These are phyloP conservation scores for Limnothrissa miodon DNA, from an alignment of 2,113 vertebrate species.

Conservation along the genomic window DNA sequence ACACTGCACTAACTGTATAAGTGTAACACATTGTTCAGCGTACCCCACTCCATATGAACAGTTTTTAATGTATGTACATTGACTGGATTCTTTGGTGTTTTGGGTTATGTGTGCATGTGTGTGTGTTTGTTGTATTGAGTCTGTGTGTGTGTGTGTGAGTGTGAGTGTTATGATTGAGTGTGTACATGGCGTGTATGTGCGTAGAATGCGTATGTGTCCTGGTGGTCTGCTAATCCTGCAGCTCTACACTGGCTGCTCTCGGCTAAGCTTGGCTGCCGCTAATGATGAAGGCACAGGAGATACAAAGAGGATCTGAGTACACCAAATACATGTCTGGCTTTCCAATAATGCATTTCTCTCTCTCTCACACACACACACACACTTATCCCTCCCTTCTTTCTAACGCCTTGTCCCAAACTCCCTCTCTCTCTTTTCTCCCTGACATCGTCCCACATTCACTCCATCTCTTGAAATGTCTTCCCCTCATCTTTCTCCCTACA, in stretches of 20 bases:
- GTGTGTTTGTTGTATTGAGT: slow-evolving; percentile 8
- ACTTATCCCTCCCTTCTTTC: background rate
- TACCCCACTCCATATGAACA: too few relatives aligned
- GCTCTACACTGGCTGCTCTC: background rate
- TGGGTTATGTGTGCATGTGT: background rate
- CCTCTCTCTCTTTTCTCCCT: background rate
- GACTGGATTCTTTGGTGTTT: background rate
- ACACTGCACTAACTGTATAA: too few relatives aligned
- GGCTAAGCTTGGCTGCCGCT: background rate
- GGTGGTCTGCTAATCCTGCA: background rate
- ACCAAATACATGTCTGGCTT: background rate
- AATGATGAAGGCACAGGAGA: slow-evolving; percentile 7
- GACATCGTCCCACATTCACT: background rate
- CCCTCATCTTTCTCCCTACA: background rate
- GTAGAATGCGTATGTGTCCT: background rate
- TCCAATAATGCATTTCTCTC: background rate
- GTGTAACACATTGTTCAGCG: too few relatives aligned
- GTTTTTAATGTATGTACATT: too few relatives aligned
- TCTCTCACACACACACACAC: background rate
- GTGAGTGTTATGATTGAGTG: background rate
- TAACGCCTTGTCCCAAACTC: slow-evolving; percentile 24
- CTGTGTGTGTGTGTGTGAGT: background rate
- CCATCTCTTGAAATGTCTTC: background rate
- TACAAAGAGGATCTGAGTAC: background rate
- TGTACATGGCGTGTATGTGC: background rate